Conservation (phyloP, 2,888 invertebrate genomes). For the Cataglyphis rosenhaueri region DNA sequence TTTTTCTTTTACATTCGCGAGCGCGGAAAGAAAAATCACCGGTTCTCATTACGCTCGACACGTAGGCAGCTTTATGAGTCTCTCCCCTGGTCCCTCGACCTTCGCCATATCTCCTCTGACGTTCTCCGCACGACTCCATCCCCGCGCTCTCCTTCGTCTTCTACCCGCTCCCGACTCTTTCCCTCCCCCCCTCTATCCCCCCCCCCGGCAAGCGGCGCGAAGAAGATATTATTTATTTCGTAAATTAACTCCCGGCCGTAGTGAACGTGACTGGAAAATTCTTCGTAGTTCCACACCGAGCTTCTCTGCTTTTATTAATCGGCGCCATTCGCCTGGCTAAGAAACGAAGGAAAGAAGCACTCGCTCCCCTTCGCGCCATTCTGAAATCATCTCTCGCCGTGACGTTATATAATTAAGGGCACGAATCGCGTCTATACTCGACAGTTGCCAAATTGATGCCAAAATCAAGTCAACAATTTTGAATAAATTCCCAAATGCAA, state of each 20-base stretch:
- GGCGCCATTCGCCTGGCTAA: slow-evolving; percentile 79
- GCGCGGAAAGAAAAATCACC: slow-evolving; percentile 84
- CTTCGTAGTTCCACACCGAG: slow-evolving; percentile 78
- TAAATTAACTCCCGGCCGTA: slow-evolving; percentile 84
- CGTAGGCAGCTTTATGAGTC: slow-evolving; percentile 83
- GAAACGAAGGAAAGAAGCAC: slow-evolving; percentile 67
- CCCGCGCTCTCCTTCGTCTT: slow-evolving; percentile 45
- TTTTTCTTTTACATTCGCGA: slow-evolving; percentile 78
- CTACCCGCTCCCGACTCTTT: slow-evolving; percentile 30
- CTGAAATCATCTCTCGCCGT: slow-evolving; percentile 9
- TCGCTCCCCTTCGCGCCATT: neutral
- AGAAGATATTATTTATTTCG: slow-evolving; percentile 86
- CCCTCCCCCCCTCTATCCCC: slow-evolving; percentile 44
- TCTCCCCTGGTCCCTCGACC: slow-evolving; percentile 60
- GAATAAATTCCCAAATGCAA: neutral
- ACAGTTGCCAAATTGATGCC: neutral
- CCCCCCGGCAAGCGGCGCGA: slow-evolving; percentile 66
- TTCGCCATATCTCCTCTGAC: slow-evolving; percentile 43
- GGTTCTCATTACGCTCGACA: slow-evolving; percentile 85
- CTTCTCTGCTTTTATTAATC: slow-evolving; percentile 85
- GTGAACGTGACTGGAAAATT: slow-evolving; percentile 85
- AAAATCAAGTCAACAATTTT: neutral
- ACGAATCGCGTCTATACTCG: neutral
- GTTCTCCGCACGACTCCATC: slow-evolving; percentile 34
- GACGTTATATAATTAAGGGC: slow-evolving; percentile 63